phyloP scores from a whole-genome alignment of 2,888 invertebrate genomes.

The Hypena proboscidalis region DNA sequence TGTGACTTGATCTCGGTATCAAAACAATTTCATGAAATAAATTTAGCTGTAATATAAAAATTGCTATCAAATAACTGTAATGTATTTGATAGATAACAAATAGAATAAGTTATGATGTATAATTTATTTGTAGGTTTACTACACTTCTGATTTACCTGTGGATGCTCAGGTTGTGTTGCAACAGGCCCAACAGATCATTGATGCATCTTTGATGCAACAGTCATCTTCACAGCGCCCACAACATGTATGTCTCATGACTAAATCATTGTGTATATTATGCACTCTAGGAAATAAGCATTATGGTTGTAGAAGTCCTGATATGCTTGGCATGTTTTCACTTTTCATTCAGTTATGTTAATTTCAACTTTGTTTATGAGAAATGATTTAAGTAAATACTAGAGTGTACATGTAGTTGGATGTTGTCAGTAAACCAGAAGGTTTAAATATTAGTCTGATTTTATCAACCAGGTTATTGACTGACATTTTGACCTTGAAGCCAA shows the following conservation, averaged over 20 bases:
- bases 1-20: too few relatives aligned
- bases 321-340: slow-evolving; percentile 67
- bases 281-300: slow-evolving; percentile 52
- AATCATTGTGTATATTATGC: slow-evolving; percentile 57
- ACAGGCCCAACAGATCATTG: slow-evolving; percentile 84
- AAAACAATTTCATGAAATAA: too few relatives aligned
- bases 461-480: neutral
- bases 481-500: neutral
- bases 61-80: neutral
- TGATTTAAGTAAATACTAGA: neutral
- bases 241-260: slow-evolving; percentile 80
- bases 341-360: slow-evolving; percentile 43
- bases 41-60: too few relatives aligned
- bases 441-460: too few relatives aligned
- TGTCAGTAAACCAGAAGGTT: too few relatives aligned
- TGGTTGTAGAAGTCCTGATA: slow-evolving; percentile 54
- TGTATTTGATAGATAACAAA: slow-evolving; percentile 18
- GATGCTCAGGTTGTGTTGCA: slow-evolving; percentile 85
- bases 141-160: slow-evolving; percentile 83
- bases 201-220: slow-evolving; percentile 84
- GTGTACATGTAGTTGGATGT: too few relatives aligned
- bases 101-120: slow-evolving; percentile 45
- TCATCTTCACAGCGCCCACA: slow-evolving; percentile 79
- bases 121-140: slow-evolving; percentile 85
- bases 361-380: slow-evolving; percentile 29